A percentile compares a stretch with the other conserved stretches of the same genome.
phyloP scores from a whole-genome alignment of 64 coral and sea anemone species.

The Porites lutea region DNA sequence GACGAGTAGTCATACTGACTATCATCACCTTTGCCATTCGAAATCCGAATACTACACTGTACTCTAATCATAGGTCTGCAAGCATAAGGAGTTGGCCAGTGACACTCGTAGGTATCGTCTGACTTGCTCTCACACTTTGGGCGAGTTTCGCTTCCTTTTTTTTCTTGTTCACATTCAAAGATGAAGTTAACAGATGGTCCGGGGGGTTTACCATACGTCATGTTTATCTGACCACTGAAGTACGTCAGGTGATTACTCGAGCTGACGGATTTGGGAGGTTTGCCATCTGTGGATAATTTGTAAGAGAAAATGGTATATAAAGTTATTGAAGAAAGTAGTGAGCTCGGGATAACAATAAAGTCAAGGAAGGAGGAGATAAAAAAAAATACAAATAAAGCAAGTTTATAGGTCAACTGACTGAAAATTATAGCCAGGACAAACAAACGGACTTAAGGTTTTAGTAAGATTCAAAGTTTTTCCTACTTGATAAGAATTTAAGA shows the following conservation, averaged over 20 bases:
- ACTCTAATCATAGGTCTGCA: conserved; percentile 52
- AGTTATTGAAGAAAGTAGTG: neutral
- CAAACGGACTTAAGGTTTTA: too few relatives aligned
- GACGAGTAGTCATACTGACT: conserved; percentile 57
- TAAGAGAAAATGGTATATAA: too few relatives aligned
- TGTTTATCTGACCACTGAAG: conserved; percentile 33
- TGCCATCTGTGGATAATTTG: neutral
- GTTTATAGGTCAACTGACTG: too few relatives aligned
- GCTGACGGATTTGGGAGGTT: neutral
- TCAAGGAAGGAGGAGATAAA: too few relatives aligned
- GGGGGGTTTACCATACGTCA: neutral
- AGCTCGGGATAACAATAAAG: too few relatives aligned
- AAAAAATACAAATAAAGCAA: too few relatives aligned
- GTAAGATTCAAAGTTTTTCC: too few relatives aligned
- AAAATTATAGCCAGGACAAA: too few relatives aligned
- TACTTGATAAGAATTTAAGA: too few relatives aligned
- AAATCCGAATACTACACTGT: conserved; percentile 52
- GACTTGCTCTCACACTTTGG: conserved; percentile 20
- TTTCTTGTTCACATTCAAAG: conserved; percentile 55
- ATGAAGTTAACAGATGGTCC: conserved; percentile 13
- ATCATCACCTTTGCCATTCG: neutral
- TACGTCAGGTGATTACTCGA: conserved; percentile 10
- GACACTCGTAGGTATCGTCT: neutral
- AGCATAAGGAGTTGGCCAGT: conserved; percentile 41
- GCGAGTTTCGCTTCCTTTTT: neutral